Percentiles rank a stretch among this genome's conserved stretches.
Conservation (phyloP, 2,113 vertebrate genomes). For the Upupa epops region DNA sequence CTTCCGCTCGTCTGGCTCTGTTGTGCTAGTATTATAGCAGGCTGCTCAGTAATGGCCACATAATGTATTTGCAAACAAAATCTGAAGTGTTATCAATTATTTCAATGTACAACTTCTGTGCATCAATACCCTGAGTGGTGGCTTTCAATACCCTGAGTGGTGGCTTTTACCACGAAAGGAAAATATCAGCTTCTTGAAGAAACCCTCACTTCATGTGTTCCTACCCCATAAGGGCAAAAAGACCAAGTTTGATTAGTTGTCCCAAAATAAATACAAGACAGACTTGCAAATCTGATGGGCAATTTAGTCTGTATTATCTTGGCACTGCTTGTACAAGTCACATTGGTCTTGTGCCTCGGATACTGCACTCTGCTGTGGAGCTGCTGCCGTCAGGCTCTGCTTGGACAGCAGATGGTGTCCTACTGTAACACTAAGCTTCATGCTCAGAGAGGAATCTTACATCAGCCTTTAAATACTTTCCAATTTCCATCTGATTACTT, state of each 20-base stretch:
- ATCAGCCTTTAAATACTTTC: constrained; percentile 21
- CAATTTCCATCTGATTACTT: constrained; percentile 24
- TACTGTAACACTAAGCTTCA: constrained; percentile 33
- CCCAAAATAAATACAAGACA: background rate
- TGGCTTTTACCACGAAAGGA: no score
- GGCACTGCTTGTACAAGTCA: no score
- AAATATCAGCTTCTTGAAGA: no score
- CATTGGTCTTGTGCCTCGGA: background rate
- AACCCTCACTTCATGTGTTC: background rate
- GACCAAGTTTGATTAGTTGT: background rate
- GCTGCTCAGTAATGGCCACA: background rate
- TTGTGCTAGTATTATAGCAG: background rate
- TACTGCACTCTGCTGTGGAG: background rate
- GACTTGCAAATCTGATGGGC: background rate
- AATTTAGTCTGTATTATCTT: background rate
- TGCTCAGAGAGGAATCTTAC: constrained; percentile 5
- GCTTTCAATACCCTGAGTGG: no score
- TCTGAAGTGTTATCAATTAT: background rate
- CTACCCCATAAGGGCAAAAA: background rate
- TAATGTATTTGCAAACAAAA: background rate
- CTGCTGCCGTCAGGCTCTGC: background rate
- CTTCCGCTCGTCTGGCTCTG: background rate
- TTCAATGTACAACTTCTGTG: background rate
- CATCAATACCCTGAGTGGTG: background rate
- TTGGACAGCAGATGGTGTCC: constrained; percentile 71